phyloP scores from a whole-genome alignment of 2,888 invertebrate species.

The Synergus umbraculus region DNA sequence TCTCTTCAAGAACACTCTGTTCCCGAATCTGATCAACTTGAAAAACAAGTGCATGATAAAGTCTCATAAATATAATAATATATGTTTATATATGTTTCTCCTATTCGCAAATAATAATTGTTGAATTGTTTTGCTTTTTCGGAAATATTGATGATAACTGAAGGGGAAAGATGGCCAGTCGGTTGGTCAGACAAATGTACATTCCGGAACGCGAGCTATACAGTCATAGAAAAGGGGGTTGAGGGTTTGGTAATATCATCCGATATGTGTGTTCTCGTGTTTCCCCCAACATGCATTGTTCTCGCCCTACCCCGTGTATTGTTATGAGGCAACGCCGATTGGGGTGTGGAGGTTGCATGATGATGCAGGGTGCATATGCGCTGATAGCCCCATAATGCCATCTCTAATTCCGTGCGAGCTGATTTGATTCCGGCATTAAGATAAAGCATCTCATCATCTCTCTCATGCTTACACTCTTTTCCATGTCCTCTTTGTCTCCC shows the following conservation, averaged over 20 bases:
- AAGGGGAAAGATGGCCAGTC: conserved; percentile 40
- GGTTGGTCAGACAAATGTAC: conserved; percentile 34
- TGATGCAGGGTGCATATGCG: conserved; percentile 72
- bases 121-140: neutral
- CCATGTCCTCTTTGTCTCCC: conserved; percentile 42
- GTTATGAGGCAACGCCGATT: conserved; percentile 65
- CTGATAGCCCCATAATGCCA: conserved; percentile 76
- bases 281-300: conserved; percentile 73
- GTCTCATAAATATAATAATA: neutral
- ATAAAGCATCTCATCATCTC: conserved; percentile 68
- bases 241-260: conserved; percentile 72
- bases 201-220: conserved; percentile 55
- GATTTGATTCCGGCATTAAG: conserved; percentile 77
- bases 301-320: conserved; percentile 71
- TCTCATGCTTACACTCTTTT: conserved; percentile 39
- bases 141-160: neutral
- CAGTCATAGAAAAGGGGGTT: conserved; percentile 49
- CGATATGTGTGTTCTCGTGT: conserved; percentile 72
- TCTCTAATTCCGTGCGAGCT: conserved; percentile 77
- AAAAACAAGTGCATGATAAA: conserved; percentile 8
- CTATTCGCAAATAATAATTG: neutral
- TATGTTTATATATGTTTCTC: neutral
- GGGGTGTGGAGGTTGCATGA: conserved; percentile 54
- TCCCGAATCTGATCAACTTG: conserved; percentile 31
- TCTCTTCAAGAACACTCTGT: conserved; percentile 48